Percentiles rank a stretch among this genome's conserved stretches.
Evolutionary conservation across 2,888 invertebrate genomes (phyloP).

Genomic region (Torymus texanus): DNA sequence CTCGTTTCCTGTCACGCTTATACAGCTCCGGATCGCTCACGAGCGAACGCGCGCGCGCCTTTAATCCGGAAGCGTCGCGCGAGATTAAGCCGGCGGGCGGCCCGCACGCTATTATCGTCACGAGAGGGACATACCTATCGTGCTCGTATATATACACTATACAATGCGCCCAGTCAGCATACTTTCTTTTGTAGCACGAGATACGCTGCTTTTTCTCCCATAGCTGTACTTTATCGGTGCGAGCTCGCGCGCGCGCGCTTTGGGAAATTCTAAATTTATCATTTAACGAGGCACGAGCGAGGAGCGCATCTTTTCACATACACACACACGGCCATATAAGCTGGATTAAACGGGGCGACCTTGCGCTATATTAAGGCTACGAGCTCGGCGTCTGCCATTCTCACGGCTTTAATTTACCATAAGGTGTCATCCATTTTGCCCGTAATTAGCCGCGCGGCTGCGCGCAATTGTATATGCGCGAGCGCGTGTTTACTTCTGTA

Average conservation of each 20-base stretch:
- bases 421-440: too few species aligned
- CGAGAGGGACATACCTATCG: too few species aligned
- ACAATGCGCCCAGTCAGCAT: too few species aligned
- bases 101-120: too few species aligned
- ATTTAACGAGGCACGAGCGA: conserved; percentile 2
- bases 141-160: too few species aligned
- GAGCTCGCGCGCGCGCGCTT: background rate
- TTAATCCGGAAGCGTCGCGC: conserved; percentile 34
- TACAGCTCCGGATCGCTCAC: background rate
- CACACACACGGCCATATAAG: background rate
- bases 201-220: background rate
- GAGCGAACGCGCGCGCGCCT: too few species aligned
- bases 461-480: background rate
- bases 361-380: conserved; percentile 21
- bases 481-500: too few species aligned
- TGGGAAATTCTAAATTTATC: conserved; percentile 41
- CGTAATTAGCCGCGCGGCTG: background rate
- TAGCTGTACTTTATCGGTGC: background rate
- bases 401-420: background rate
- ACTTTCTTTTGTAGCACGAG: background rate
- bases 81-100: conserved; percentile 10
- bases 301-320: too few species aligned
- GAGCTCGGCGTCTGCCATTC: background rate
- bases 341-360: conserved; percentile 22
- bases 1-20: conserved; percentile 2